These are phyloP conservation scores for Coenonympha glycerion DNA, from an alignment of 2,888 invertebrate genomes.

Conservation along the genomic window DNA sequence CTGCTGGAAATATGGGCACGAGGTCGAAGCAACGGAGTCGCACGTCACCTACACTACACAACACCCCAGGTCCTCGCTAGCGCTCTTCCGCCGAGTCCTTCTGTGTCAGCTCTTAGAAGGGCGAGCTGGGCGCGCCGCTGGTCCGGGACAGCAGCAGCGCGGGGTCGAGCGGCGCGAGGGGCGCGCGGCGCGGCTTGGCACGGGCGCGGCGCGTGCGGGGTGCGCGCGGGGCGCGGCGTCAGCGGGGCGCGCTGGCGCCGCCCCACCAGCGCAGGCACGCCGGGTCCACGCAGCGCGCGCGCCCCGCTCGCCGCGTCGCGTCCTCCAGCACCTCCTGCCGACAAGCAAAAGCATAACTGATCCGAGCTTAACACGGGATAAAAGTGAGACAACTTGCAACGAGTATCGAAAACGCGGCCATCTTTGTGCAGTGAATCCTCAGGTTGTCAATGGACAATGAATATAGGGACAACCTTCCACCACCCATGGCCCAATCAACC, in stretches of 20 bases:
- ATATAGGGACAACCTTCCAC: no score
- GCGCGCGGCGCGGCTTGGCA: conserved; percentile 29
- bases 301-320: conserved; percentile 88
- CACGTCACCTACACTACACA: no score
- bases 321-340: conserved; percentile 93
- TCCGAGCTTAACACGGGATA: background rate
- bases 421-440: no score
- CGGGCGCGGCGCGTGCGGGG: conserved; percentile 31
- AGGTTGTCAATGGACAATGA: no score
- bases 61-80: no score
- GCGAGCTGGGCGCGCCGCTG: conserved; percentile 35
- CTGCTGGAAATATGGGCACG: no score
- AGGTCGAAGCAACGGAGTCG: no score
- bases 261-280: conserved; percentile 89
- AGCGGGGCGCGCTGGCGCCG: conserved; percentile 40
- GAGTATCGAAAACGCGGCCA: no score
- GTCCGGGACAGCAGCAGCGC: conserved; percentile 32
- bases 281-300: conserved; percentile 91
- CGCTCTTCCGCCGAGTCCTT: no score
- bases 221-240: conserved; percentile 34
- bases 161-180: conserved; percentile 21
- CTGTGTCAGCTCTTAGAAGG: no score
- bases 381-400: no score
- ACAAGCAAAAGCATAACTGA: background rate
- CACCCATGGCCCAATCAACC: no score